phyloP scores from a whole-genome alignment of 2,888 invertebrate species.

The Alcis repandata region DNA sequence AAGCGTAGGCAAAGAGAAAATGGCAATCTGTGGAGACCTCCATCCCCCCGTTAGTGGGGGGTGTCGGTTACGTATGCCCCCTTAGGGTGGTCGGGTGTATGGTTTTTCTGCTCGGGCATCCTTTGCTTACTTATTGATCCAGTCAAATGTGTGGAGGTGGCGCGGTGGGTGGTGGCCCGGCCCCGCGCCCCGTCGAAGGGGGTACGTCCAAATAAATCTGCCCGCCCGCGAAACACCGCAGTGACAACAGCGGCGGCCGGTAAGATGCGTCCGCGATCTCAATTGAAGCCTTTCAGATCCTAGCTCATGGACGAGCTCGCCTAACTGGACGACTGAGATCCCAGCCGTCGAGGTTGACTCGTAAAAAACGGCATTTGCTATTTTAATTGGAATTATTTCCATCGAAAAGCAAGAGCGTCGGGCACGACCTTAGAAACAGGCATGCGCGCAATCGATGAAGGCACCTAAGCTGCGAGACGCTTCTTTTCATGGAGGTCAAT shows the following conservation, averaged over 20 bases:
- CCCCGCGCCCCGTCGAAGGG: constrained; percentile 76
- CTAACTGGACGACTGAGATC: constrained; percentile 39
- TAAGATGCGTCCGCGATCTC: constrained; percentile 84
- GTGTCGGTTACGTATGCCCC: constrained; percentile 87
- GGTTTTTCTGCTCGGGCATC: constrained; percentile 88
- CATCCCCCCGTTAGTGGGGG: constrained; percentile 84
- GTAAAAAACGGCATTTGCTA: constrained; percentile 60
- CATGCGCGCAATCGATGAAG: constrained; percentile 79
- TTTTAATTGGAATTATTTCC: constrained; percentile 79
- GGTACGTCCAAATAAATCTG: constrained; percentile 88
- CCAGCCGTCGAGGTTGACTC: constrained; percentile 29
- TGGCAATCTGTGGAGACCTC: constrained; percentile 86
- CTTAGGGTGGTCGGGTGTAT: constrained; percentile 86
- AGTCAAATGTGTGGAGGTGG: constrained; percentile 87
- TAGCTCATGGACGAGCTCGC: constrained; percentile 40
- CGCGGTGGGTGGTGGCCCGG: constrained; percentile 83
- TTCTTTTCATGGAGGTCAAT: constrained; percentile 76
- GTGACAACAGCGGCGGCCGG: constrained; percentile 84
- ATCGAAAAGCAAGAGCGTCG: constrained; percentile 71
- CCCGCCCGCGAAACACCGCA: constrained; percentile 87
- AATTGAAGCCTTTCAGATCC: constrained; percentile 73
- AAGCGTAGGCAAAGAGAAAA: constrained; percentile 87
- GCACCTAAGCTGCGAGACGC: constrained; percentile 77
- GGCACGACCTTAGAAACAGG: constrained; percentile 79
- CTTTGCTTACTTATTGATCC: constrained; percentile 88